Evolutionary conservation across 1,140 invertebrate species (phyloP).

Genomic region (Monochamus saltuarius): DNA sequence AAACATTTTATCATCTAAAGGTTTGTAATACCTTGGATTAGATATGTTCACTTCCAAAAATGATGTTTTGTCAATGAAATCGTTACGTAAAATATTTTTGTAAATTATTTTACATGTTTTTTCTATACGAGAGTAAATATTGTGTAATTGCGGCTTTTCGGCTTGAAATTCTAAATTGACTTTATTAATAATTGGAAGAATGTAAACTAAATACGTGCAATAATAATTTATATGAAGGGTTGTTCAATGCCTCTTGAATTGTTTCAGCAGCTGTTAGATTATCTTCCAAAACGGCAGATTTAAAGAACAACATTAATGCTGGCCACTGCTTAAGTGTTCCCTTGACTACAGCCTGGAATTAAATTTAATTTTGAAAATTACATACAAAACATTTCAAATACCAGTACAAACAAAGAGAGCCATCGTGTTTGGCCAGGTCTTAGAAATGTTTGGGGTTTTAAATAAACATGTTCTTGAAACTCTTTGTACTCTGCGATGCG

Average conservation of each 20-base stretch:
- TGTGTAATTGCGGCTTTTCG: background rate
- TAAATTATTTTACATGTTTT: background rate
- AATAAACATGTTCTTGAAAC: slow-evolving; percentile 16
- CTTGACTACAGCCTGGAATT: slow-evolving; percentile 2
- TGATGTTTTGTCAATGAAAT: background rate
- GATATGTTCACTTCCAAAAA: background rate
- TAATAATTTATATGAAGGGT: background rate
- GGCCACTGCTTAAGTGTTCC: slow-evolving; percentile 11
- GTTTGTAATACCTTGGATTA: background rate
- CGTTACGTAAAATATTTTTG: slow-evolving; percentile 1
- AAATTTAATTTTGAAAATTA: no score
- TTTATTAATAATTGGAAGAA: slow-evolving; percentile 7
- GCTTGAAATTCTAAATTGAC: slow-evolving; percentile 1
- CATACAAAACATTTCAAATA: no score
- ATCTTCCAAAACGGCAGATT: slow-evolving; percentile 3
- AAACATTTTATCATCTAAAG: no score
- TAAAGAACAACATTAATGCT: slow-evolving; percentile 12
- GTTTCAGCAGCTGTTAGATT: background rate
- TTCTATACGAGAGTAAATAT: background rate
- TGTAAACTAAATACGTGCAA: slow-evolving; percentile 1
- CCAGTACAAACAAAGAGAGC: slow-evolving; percentile 5
- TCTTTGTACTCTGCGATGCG: slow-evolving; percentile 3
- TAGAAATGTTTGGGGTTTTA: slow-evolving; percentile 10
- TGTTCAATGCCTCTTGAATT: background rate
- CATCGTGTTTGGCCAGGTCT: slow-evolving; percentile 15